These are phyloP conservation scores for Diploscapter pachys DNA, from an alignment of 1,140 invertebrate species.

Conservation along the genomic window DNA sequence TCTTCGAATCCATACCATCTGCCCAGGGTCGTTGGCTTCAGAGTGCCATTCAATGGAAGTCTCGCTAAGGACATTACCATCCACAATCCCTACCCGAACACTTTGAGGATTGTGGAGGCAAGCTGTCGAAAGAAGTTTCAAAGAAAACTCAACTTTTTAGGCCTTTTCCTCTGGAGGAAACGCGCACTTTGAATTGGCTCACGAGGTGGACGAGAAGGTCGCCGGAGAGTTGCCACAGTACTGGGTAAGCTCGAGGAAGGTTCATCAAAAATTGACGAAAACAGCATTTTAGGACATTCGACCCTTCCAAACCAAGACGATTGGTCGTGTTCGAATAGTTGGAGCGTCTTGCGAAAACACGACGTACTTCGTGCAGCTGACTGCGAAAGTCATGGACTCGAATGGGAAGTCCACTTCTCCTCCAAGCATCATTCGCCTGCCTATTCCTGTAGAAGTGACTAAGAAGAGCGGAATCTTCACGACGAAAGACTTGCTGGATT, in stretches of 20 bases:
- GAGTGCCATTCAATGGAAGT: slow-evolving; percentile 64
- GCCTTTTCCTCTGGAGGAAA: slow-evolving; percentile 28
- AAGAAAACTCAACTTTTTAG: not conserved
- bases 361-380: slow-evolving; percentile 24
- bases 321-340: slow-evolving; percentile 62
- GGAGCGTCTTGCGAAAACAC: slow-evolving; percentile 64
- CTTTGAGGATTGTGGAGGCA: slow-evolving; percentile 81
- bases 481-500: slow-evolving; percentile 75
- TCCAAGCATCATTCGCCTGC: slow-evolving; percentile 61
- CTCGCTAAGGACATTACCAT: slow-evolving; percentile 83
- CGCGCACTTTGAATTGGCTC: slow-evolving; percentile 24
- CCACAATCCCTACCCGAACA: slow-evolving; percentile 82
- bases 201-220: slow-evolving; percentile 16
- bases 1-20: slow-evolving; percentile 34
- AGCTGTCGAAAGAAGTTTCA: slow-evolving; percentile 68
- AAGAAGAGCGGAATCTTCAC: slow-evolving; percentile 72
- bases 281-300: slow-evolving; percentile 61
- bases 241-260: slow-evolving; percentile 9
- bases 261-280: not conserved
- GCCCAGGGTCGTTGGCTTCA: slow-evolving; percentile 26
- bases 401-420: not conserved
- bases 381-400: slow-evolving; percentile 3
- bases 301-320: slow-evolving; percentile 77
- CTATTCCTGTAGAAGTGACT: slow-evolving; percentile 81
- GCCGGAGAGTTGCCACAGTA: slow-evolving; percentile 29